phyloP scores from a whole-genome alignment of 2,113 vertebrate genomes.

The Eudyptes chrysolophus region DNA sequence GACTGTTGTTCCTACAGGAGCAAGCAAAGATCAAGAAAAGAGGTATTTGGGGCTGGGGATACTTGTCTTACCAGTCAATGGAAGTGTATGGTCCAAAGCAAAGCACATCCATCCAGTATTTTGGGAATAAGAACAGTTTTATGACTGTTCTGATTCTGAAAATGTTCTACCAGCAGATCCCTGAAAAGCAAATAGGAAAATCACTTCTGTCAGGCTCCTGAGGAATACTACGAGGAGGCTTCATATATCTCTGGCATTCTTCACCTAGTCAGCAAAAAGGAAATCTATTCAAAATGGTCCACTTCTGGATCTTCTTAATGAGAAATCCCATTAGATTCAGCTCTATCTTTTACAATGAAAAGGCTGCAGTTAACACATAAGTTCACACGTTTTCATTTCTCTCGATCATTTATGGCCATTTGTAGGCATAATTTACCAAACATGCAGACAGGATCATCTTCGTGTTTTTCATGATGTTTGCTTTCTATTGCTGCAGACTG shows the following conservation, averaged over 20 bases:
- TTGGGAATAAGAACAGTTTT: neutral
- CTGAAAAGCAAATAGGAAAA: neutral
- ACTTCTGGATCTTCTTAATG: neutral
- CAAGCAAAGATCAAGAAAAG: neutral
- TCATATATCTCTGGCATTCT: neutral
- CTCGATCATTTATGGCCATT: neutral
- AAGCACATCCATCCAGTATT: neutral
- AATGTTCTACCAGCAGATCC: neutral
- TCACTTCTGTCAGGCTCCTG: neutral
- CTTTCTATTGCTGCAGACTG: neutral
- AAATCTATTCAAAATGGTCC: neutral
- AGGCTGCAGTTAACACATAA: neutral
- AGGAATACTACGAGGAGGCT: neutral
- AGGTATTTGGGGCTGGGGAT: neutral
- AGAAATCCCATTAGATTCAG: neutral
- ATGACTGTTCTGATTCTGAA: neutral
- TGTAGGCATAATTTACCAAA: neutral
- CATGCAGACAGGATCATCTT: neutral
- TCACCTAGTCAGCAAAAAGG: neutral
- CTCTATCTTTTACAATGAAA: neutral
- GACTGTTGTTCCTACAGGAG: neutral
- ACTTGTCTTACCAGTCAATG: neutral
- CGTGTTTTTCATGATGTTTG: neutral
- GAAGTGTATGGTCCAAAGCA: neutral
- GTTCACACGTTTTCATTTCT: neutral